Evolutionary conservation across 1,140 invertebrate genomes (phyloP), one percentile per base, ranked within the genome.

Genomic region (Heterodera schachtii): DNA sequence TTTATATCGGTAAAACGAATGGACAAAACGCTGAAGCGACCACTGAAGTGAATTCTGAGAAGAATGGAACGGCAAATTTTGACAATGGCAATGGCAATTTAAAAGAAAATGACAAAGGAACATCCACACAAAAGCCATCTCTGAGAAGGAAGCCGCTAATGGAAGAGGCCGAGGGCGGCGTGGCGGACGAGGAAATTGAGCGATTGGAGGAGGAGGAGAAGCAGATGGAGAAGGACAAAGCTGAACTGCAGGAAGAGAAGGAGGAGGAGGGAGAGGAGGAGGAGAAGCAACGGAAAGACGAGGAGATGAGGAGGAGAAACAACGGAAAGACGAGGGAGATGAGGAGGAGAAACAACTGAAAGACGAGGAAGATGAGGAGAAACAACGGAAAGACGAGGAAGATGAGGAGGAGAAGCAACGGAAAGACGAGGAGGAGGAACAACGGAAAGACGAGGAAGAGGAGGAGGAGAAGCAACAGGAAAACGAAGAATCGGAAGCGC

Each of bases 301-400:
- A 73, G 13, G 49, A n/a, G n/a, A 73, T n/a, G 71, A 73, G 49
- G 44, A n/a, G 49, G 6, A 6, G 49, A 31, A 31, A 1, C 31
- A 31, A 31, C 31, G 31, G 31, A 31, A 31, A 31, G 31, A 75
- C 5, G 1, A 76, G 3, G 47, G 57, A 76, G 74, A 57, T n/a
- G 47, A 57, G 57, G 47, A 52, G n/a, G 31, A 71, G 44, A 31
- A 31, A 4, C n/a, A 9, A 60, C 64, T 11, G 44, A 41, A 74
- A 74, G 73, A 75, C 5, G 1, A 76, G 3, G 47, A 76, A 76
- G 74, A 57, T n/a, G 47, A 57, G 57, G 31, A 71, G 44, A 31
- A 31, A 4, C n/a, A 9, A 60, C 64, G 44, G 44, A 41, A 74
- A 74, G 73, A 75, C 5, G 1, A 76, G 3, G 47, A 76, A 76